Evolutionary conservation across 2,113 vertebrate genomes (phyloP).

Genomic region (Craseonycteris thonglongyai): DNA sequence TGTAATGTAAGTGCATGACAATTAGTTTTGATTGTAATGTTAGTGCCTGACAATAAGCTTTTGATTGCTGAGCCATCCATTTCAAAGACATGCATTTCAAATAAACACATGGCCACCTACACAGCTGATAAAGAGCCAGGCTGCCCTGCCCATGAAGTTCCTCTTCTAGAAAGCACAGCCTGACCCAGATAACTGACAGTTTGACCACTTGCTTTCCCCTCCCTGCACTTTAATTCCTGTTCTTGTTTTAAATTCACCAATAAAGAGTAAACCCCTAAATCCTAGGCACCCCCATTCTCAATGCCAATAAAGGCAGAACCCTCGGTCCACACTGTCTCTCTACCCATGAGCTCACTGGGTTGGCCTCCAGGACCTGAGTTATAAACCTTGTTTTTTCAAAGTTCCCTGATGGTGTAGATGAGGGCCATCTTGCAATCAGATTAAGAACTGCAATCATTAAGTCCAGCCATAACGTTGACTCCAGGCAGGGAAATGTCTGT

Average conservation of each 20-base stretch:
- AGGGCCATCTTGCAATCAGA: not conserved
- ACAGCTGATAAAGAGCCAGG: not conserved
- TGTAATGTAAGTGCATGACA: not conserved
- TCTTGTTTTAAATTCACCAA: not conserved
- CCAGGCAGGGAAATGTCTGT: not conserved
- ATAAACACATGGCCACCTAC: not conserved
- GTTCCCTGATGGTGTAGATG: not conserved
- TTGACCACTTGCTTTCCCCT: not conserved
- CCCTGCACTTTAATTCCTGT: not conserved
- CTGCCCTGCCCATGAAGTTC: fast-evolving
- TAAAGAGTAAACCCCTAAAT: not conserved
- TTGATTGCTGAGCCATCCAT: not conserved
- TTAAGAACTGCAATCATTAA: not conserved
- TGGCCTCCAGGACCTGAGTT: not conserved
- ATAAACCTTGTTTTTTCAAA: not conserved
- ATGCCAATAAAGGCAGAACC: not conserved
- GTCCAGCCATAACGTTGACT: not conserved
- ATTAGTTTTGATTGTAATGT: not conserved
- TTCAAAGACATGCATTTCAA: not conserved
- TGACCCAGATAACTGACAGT: not conserved
- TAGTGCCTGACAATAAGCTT: not conserved
- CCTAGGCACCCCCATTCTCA: not conserved
- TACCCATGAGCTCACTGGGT: not conserved
- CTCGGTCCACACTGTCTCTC: not conserved
- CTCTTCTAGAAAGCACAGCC: not conserved